Evolutionary conservation across 2,113 vertebrate genomes (phyloP).

Genomic region (Acanthochromis polyacanthus): DNA sequence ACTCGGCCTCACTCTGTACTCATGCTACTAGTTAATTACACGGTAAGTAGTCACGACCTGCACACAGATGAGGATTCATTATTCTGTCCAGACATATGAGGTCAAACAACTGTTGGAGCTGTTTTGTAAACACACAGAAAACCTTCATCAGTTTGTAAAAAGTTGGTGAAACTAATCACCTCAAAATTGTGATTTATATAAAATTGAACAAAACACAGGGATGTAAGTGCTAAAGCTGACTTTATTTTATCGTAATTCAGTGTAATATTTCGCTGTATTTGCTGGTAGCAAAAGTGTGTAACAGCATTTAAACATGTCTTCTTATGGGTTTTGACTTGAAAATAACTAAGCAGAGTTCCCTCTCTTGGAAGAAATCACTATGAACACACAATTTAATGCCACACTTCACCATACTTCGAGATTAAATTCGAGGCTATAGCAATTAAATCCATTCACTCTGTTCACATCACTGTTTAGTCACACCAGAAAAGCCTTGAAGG

Average conservation of each 20-base stretch:
- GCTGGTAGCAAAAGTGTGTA: not conserved
- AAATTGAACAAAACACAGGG: conserved; percentile 3
- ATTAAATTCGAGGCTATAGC: too few relatives aligned
- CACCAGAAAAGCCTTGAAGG: too few relatives aligned
- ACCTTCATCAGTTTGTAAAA: not conserved
- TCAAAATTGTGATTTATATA: not conserved
- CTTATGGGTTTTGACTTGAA: not conserved
- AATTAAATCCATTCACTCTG: too few relatives aligned
- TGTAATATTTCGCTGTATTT: too few relatives aligned
- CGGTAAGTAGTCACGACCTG: not conserved
- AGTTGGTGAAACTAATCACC: not conserved
- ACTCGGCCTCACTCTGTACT: conserved; percentile 20
- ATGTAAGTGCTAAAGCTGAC: conserved; percentile 13
- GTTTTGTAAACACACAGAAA: not conserved
- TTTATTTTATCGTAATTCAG: not conserved
- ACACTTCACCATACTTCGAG: too few relatives aligned
- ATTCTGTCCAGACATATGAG: not conserved
- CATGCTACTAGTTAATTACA: conserved; percentile 35
- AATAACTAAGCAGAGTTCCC: too few relatives aligned
- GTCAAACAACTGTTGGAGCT: not conserved
- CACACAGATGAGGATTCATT: not conserved
- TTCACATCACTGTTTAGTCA: too few relatives aligned
- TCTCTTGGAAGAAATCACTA: too few relatives aligned
- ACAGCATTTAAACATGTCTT: not conserved
- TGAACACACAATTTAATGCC: too few relatives aligned